phyloP scores from a whole-genome alignment of 2,888 invertebrate genomes.

The Anthoptus insignis region DNA sequence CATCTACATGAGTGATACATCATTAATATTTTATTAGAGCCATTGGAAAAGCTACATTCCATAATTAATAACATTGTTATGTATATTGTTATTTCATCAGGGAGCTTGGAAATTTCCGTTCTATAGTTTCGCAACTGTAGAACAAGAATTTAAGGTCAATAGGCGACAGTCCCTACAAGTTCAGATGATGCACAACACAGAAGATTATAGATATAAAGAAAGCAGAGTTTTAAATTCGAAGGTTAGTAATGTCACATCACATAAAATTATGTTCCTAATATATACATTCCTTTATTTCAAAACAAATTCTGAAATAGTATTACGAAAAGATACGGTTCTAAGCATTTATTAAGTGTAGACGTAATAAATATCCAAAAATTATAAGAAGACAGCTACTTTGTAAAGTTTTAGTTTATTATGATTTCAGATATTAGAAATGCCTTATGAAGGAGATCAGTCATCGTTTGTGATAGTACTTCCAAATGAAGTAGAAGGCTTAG shows the following conservation, averaged over 20 bases:
- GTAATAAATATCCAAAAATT: too few species aligned
- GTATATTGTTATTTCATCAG: constrained; percentile 48
- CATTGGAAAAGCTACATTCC: too few species aligned
- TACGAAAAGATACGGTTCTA: too few species aligned
- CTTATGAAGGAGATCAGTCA: constrained; percentile 89
- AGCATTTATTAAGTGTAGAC: too few species aligned
- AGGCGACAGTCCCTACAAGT: constrained; percentile 85
- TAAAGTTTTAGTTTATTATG: constrained; percentile 10
- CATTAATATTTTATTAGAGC: too few species aligned
- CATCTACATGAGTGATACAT: too few species aligned
- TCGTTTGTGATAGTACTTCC: constrained; percentile 93
- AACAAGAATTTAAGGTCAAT: constrained; percentile 88
- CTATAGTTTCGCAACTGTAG: constrained; percentile 78
- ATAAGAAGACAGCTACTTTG: too few species aligned
- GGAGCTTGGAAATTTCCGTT: constrained; percentile 91
- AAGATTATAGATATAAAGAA: constrained; percentile 72
- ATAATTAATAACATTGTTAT: too few species aligned
- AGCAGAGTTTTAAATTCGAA: constrained; percentile 67
- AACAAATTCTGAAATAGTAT: too few species aligned
- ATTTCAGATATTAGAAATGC: constrained; percentile 89
- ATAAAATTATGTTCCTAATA: constrained; percentile 10
- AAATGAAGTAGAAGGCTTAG: constrained; percentile 88
- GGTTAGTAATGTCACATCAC: constrained; percentile 52
- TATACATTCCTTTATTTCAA: too few species aligned
- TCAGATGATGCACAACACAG: constrained; percentile 89